Conservation (phyloP, 92 coral and sea anemone genomes). For the Zoanthus sansibaricus region DNA sequence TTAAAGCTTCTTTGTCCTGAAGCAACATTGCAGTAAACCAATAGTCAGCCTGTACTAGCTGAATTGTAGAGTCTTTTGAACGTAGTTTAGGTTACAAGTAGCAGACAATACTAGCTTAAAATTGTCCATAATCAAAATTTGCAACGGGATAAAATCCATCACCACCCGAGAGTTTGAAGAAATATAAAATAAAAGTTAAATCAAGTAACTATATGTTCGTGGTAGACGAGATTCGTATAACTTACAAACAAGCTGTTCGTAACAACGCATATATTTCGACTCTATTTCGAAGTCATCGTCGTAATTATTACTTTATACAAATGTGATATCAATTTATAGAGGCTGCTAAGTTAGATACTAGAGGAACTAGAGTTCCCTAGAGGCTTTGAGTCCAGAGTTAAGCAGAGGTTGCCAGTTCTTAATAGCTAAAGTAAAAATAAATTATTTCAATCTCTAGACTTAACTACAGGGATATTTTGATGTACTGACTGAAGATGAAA, state of each 20-base stretch:
- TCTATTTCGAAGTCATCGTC: background rate
- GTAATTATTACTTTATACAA: too few relatives aligned
- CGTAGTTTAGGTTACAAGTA: background rate
- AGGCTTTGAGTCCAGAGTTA: background rate
- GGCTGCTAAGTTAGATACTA: background rate
- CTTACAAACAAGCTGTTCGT: background rate
- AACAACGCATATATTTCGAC: background rate
- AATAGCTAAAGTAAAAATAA: background rate
- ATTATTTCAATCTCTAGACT: background rate
- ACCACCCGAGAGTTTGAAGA: background rate
- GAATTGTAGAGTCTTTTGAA: background rate
- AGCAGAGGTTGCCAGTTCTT: background rate
- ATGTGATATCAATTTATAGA: too few relatives aligned
- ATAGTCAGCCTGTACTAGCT: background rate
- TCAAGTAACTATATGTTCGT: background rate
- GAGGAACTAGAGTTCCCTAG: background rate
- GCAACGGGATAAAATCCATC: too few relatives aligned
- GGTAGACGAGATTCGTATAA: background rate
- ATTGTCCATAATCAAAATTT: too few relatives aligned
- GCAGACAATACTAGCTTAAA: background rate
- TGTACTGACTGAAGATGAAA: background rate
- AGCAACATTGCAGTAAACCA: background rate
- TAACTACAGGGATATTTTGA: background rate
- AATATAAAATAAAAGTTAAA: background rate
- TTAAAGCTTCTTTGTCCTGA: slow-evolving; percentile 88